phyloP scores from a whole-genome alignment of 2,113 vertebrate species.

The Odontophorus gujanensis region DNA sequence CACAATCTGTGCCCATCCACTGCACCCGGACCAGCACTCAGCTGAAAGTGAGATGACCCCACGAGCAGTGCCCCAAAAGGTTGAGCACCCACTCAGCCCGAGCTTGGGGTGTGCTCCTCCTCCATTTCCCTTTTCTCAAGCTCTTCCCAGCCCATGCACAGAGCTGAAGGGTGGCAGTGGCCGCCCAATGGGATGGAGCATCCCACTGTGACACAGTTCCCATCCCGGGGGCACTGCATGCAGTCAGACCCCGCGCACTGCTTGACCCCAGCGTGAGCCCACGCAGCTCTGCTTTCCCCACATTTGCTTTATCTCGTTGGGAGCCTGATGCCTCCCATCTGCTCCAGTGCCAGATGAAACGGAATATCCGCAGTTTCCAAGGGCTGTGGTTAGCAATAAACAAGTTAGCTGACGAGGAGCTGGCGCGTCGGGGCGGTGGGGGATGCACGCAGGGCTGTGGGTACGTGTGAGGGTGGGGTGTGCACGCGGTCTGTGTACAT shows the following conservation, averaged over 20 bases:
- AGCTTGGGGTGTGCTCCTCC: too few species aligned
- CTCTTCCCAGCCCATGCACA: background rate
- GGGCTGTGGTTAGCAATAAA: conserved; percentile 66
- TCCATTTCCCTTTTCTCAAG: rapidly evolving
- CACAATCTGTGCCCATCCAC: rapidly evolving
- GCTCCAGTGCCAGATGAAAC: conserved; percentile 61
- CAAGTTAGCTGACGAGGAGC: conserved; percentile 42
- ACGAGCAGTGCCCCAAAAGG: rapidly evolving
- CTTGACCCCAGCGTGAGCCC: background rate
- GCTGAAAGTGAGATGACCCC: background rate
- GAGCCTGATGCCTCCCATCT: conserved; percentile 70
- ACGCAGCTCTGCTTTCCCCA: background rate
- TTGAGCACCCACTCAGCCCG: rapidly evolving
- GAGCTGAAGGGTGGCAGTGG: rapidly evolving
- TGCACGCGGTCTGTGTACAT: conserved; percentile 15
- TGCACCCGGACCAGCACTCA: rapidly evolving
- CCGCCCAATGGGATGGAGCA: background rate
- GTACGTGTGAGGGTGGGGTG: conserved; percentile 43
- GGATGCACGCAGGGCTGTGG: background rate
- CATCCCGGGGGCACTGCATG: rapidly evolving
- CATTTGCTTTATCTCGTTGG: conserved; percentile 64
- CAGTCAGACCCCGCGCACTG: background rate
- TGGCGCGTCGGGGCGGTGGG: conserved; percentile 12
- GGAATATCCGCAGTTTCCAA: conserved; percentile 61
- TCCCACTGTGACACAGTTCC: background rate